Conservation (phyloP, 2,888 invertebrate species). For the Drosophila sordidapex region DNA sequence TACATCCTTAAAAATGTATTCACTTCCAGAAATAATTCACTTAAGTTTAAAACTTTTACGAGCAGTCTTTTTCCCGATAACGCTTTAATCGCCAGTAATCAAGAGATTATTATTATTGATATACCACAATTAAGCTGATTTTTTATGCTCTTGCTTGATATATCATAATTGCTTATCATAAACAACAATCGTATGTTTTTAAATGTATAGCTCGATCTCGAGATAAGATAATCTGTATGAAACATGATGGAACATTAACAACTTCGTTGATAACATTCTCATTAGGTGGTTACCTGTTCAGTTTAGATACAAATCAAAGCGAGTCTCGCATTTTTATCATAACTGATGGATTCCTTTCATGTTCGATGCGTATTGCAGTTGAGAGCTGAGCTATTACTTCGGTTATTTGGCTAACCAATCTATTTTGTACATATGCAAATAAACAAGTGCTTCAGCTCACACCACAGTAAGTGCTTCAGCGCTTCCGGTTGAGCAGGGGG, state of each 20-base stretch:
- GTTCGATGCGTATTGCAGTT: constrained; percentile 10
- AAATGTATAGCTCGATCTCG: not conserved
- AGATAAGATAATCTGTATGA: not conserved
- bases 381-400: constrained; percentile 55
- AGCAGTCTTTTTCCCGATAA: too few relatives aligned
- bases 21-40: not conserved
- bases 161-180: constrained; percentile 19
- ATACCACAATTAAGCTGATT: not conserved
- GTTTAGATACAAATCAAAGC: not conserved
- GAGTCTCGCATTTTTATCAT: not conserved
- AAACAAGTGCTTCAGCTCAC: constrained; percentile 12
- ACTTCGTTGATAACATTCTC: not conserved
- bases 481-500: constrained; percentile 41
- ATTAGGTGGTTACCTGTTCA: not conserved
- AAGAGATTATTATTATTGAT: not conserved
- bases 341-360: not conserved
- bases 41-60: not conserved
- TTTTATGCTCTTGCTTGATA: not conserved
- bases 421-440: constrained; percentile 64
- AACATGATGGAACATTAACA: not conserved
- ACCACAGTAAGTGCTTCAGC: constrained; percentile 43
- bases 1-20: not conserved
- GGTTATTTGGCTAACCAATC: constrained; percentile 49
- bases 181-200: not conserved
- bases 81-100: not conserved